Percentiles rank a stretch among this genome's conserved stretches.
These are phyloP conservation scores for Gobio occitaniae DNA, from an alignment of 2,797 vertebrate genomes.

Conservation along the genomic window DNA sequence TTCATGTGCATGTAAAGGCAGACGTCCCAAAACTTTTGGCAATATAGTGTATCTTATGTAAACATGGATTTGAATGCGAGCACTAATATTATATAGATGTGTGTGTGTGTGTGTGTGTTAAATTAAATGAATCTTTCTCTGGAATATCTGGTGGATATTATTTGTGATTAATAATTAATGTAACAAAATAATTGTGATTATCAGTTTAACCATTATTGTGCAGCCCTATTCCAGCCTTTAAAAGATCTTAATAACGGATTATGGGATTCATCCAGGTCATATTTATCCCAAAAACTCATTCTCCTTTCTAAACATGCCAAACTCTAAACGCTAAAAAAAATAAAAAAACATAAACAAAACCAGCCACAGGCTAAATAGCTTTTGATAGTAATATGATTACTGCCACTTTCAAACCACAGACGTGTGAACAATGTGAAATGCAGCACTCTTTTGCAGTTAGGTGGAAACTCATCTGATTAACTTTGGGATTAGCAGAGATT, in stretches of 20 bases:
- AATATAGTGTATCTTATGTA: too few species aligned
- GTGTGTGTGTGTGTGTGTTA: too few species aligned
- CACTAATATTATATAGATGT: too few species aligned
- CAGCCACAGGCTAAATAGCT: neutral
- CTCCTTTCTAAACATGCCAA: neutral
- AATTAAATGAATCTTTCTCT: neutral
- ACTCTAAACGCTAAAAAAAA: neutral
- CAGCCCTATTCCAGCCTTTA: neutral
- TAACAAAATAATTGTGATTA: too few species aligned
- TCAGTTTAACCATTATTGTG: neutral
- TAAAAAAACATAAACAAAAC: too few species aligned
- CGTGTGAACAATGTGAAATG: neutral
- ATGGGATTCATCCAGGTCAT: neutral
- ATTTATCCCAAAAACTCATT: neutral
- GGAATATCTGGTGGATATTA: too few species aligned
- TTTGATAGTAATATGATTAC: constrained; percentile 27
- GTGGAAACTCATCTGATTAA: constrained; percentile 31
- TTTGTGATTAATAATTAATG: neutral
- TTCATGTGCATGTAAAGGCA: too few species aligned
- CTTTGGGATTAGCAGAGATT: constrained; percentile 26
- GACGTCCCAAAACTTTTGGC: too few species aligned
- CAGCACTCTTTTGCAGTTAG: neutral
- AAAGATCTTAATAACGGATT: neutral
- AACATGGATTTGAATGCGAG: too few species aligned
- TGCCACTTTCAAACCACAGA: constrained; percentile 3